Evolutionary conservation across 2,888 invertebrate species (phyloP).

Genomic region (Pocota personata): DNA sequence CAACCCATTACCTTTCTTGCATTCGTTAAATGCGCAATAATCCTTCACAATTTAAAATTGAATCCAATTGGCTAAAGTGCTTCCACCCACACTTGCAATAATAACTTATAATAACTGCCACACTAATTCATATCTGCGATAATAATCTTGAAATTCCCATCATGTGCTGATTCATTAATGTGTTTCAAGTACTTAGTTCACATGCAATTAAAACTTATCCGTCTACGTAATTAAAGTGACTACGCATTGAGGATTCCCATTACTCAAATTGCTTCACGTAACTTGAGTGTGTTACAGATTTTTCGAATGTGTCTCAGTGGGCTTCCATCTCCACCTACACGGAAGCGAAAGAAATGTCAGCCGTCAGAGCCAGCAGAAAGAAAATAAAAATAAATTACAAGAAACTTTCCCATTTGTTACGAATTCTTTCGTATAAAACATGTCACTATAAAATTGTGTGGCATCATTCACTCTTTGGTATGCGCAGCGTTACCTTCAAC

Average conservation of each 20-base stretch:
- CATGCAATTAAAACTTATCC: slow-evolving; percentile 39
- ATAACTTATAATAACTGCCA: neutral
- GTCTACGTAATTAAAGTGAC: slow-evolving; percentile 26
- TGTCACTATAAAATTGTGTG: slow-evolving; percentile 35
- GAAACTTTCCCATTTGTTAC: slow-evolving; percentile 16
- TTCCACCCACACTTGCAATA: neutral
- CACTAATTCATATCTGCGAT: neutral
- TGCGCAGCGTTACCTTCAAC: slow-evolving; percentile 2
- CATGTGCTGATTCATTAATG: neutral
- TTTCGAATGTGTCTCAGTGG: slow-evolving; percentile 13
- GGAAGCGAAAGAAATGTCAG: slow-evolving; percentile 19
- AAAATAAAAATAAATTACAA: neutral
- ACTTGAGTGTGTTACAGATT: slow-evolving; percentile 1
- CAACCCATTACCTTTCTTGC: too few relatives aligned
- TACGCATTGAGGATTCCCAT: slow-evolving; percentile 45
- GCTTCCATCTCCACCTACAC: slow-evolving; percentile 24
- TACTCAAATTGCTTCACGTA: slow-evolving; percentile 38
- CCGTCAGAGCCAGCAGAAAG: neutral
- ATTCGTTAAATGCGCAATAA: too few relatives aligned
- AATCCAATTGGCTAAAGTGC: too few relatives aligned
- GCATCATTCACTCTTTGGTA: slow-evolving; percentile 24
- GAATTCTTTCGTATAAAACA: slow-evolving; percentile 52
- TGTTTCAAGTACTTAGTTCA: neutral
- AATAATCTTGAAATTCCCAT: neutral
- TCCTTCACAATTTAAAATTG: too few relatives aligned